Percentiles rank a stretch among this genome's conserved stretches.
Conservation (phyloP, 1,140 invertebrate genomes). For the Brachionus sp. region DNA sequence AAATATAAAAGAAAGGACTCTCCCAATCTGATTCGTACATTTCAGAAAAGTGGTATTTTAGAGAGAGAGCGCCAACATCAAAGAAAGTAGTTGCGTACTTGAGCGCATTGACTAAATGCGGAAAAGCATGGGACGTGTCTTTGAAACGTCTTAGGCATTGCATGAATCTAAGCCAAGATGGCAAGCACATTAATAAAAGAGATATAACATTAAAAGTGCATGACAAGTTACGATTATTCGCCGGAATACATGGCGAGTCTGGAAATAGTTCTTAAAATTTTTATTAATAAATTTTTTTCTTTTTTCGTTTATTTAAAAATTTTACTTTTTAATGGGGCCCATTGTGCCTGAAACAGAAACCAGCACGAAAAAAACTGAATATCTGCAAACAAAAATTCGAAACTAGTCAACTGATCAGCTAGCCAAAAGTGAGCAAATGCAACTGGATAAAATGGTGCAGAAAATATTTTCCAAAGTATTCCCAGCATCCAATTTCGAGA, state of each 20-base stretch:
- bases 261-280: constrained; percentile 4
- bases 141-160: constrained; percentile 90
- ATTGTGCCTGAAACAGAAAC: constrained; percentile 53
- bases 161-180: constrained; percentile 94
- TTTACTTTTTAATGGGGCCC: constrained; percentile 34
- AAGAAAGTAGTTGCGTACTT: constrained; percentile 98
- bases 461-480: constrained; percentile 58
- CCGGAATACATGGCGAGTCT: neutral
- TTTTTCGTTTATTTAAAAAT: neutral
- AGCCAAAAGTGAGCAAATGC: constrained; percentile 99
- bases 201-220: neutral
- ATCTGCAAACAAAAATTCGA: constrained; percentile 82
- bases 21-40: constrained; percentile 41
- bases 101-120: constrained; percentile 91
- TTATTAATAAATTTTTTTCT: neutral
- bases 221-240: neutral
- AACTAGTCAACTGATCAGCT: constrained; percentile 93
- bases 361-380: constrained; percentile 81
- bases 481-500: constrained; percentile 16
- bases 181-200: constrained; percentile 62
- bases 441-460: constrained; percentile 89
- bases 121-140: constrained; percentile 73
- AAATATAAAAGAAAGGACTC: constrained; percentile 45
- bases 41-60: constrained; percentile 58
- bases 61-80: constrained; percentile 53